phyloP scores from a whole-genome alignment of 1,140 invertebrate species.

The Asbolus verrucosus region DNA sequence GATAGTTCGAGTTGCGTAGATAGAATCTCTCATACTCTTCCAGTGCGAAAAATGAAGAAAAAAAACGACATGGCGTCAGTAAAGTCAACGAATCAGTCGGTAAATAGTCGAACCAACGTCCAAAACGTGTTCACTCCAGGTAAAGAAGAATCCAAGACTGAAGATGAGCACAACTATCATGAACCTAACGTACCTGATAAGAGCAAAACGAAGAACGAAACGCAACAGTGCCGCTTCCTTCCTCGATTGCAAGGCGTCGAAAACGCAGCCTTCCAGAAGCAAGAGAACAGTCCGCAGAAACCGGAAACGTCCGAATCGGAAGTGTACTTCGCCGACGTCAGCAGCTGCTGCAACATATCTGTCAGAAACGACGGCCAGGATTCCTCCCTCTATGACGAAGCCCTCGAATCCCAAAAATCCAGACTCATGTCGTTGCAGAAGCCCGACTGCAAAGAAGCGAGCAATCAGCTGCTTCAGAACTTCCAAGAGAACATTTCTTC shows the following conservation, averaged over 20 bases:
- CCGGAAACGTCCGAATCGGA: conserved; percentile 77
- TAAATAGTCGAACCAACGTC: conserved; percentile 64
- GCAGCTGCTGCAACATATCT: conserved; percentile 84
- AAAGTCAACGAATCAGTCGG: conserved; percentile 64
- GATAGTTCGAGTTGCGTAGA: conserved; percentile 65
- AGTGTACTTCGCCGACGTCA: conserved; percentile 87
- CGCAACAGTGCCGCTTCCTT: conserved; percentile 60
- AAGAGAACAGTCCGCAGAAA: conserved; percentile 69
- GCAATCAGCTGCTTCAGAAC: conserved; percentile 55
- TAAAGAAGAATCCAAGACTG: conserved; percentile 51
- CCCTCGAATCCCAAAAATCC: conserved; percentile 61
- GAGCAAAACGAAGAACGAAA: conserved; percentile 47
- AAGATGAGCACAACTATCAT: conserved; percentile 61
- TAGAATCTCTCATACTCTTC: conserved; percentile 67
- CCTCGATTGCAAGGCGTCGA: conserved; percentile 72
- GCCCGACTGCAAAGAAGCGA: conserved; percentile 47
- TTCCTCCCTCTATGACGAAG: conserved; percentile 65
- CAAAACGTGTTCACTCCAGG: conserved; percentile 65
- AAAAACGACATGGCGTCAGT: conserved; percentile 66
- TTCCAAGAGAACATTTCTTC: conserved; percentile 57
- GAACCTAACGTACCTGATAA: conserved; percentile 56
- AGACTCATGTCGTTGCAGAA: conserved; percentile 58
- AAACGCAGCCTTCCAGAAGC: conserved; percentile 75
- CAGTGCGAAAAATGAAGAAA: conserved; percentile 68
- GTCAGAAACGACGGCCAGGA: conserved; percentile 71